Evolutionary conservation across 2,113 vertebrate species (phyloP), one percentile per base, ranked within the genome.

Genomic region (Sapajus apella): DNA sequence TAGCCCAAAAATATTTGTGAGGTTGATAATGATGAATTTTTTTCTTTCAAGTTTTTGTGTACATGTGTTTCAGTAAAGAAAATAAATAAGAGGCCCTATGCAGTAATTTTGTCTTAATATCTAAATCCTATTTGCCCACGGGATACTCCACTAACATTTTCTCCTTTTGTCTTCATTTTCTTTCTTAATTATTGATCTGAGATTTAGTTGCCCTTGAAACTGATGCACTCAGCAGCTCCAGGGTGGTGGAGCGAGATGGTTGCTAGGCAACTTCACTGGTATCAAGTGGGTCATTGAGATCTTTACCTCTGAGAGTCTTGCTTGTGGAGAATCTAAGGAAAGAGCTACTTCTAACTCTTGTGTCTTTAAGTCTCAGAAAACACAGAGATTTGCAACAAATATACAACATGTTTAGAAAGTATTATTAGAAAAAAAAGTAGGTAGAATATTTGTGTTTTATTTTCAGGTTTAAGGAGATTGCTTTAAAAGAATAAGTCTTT

Each of bases 241-340:
- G 32, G 25, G 52, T n/a, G 32, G 73, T 64, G 55, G 45, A 52
- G 18, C 58, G 37, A 76, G 52, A 90, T 68, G 25, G 96, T 97
- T 96, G 91, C 96, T 87, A 95, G 75, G 95, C 89, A 96, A 95
- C 87, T 37, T 93, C 68, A 43, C n/a, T 52, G 87, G 25, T 77
- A 50, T 58, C 21, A 55, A 3, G 77, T n/a, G n/a, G 10, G 5
- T 76, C 77, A 17, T 90, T 79, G 30, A 70, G 21, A 55, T 58
- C 2, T 89, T 90, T 68, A 47, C 21, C 25, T 94, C 50, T 82
- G 79, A 93, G 68, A 95, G 52, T 8, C 43, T 56, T n/a, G 10
- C 50, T 76, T 79, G 30, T 58, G 45, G 27, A 94, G 2, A 90
- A 80, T 68, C 43, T 93, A 76, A 94, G 25, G 55, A 30, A 11